Evolutionary conservation across 2,113 vertebrate genomes (phyloP), one percentile per base, ranked within the genome.

Genomic region (Corythornis cristatus): DNA sequence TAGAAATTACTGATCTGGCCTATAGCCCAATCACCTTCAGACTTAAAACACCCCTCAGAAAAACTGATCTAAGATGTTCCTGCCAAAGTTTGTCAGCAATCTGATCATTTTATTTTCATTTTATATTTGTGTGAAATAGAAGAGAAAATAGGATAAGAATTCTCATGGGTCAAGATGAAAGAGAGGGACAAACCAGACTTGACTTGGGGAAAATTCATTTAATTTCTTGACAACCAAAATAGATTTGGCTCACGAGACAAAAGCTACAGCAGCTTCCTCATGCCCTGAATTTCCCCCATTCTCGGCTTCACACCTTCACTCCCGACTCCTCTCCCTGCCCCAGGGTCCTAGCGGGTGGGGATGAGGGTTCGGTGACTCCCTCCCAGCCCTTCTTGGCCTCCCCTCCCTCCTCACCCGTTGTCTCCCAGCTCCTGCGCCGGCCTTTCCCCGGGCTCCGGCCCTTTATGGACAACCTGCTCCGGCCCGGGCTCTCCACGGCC

Each of bases 101-200:
- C 64, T 89, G 73, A 64, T 56, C 1, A 77, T 71, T 86, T 94
- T 71, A 89, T 85, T 94, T 95, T 81, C 35, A 60, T 64, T 91
- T 85, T 1, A 0, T 66, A 33, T 70, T 53, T 77, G 17, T 61
- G 14, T 66, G 37, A 37, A 37, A 37, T 37, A 37, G 37, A 37
- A 37, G 9, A 37, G 16, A 81, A 86, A 68, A 76, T 0, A 51
- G 33, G 11, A 42, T 22, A 6, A 64, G 31, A 76, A 75, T 72
- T 2, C 6, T 62, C 22, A 14, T 12, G 22, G 42, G 20, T n/a
- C 19, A 56, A 56, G 54, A 31, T 56, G 29, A 31, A 18, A 56
- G 29, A 18, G 54, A 56, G 54, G 16, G 54, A 56, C 15, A 56
- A 31, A 56, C 54, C 28, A 56, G 54, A 56, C 54, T 56, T 31